A percentile compares a stretch with the other conserved stretches of the same genome.
Conservation (phyloP, 2,888 invertebrate genomes). For the Drosophila nr. medialis region DNA sequence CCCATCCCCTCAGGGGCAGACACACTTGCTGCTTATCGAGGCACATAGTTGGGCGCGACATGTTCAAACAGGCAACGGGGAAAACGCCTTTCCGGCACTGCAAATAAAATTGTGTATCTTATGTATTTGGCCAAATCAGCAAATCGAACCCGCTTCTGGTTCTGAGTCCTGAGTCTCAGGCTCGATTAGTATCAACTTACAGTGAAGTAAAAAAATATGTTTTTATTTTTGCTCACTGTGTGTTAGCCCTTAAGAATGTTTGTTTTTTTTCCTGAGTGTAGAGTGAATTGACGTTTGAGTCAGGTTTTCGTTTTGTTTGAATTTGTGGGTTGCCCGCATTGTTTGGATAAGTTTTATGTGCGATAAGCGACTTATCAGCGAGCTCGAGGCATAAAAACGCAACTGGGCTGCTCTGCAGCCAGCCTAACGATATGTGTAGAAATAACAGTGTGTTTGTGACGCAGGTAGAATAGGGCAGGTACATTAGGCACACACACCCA, state of each 20-base stretch:
- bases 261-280: neutral
- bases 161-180: neutral
- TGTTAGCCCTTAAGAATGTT: neutral
- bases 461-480: neutral
- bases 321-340: constrained; percentile 34
- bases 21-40: constrained; percentile 48
- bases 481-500: constrained; percentile 3
- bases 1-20: neutral
- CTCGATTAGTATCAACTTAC: neutral
- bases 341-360: constrained; percentile 23
- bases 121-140: neutral
- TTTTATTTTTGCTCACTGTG: neutral
- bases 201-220: neutral
- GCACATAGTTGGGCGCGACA: constrained; percentile 34
- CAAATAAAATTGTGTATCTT: neutral
- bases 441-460: neutral
- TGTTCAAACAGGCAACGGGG: constrained; percentile 42
- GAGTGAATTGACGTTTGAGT: constrained; percentile 28
- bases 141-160: neutral
- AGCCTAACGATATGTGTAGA: constrained; percentile 21
- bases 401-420: constrained; percentile 6
- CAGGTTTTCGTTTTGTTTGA: constrained; percentile 18
- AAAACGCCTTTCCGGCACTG: neutral
- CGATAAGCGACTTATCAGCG: constrained; percentile 44
- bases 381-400: neutral